Evolutionary conservation across 2,888 invertebrate genomes (phyloP).

Genomic region (Troides aeacus): DNA sequence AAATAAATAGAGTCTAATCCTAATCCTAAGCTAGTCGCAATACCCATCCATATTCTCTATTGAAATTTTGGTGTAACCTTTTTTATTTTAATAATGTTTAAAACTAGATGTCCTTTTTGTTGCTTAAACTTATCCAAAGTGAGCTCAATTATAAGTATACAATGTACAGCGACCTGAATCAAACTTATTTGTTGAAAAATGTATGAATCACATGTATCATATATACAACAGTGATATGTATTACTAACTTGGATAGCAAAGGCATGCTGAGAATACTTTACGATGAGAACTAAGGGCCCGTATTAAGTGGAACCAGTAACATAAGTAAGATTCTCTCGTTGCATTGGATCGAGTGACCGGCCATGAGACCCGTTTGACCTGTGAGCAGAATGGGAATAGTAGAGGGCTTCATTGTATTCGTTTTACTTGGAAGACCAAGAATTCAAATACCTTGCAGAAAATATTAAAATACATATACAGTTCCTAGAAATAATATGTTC

Average conservation of each 20-base stretch:
- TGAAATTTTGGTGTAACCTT: too few relatives aligned
- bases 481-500: too few relatives aligned
- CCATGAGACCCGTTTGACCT: constrained; percentile 4
- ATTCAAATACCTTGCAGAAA: not conserved
- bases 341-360: constrained; percentile 9
- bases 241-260: not conserved
- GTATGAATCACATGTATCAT: not conserved
- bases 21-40: too few relatives aligned
- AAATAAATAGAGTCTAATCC: too few relatives aligned
- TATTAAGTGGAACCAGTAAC: constrained; percentile 13
- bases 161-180: too few relatives aligned
- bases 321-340: constrained; percentile 13
- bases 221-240: too few relatives aligned
- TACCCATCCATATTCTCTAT: too few relatives aligned
- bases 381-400: not conserved
- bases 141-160: too few relatives aligned
- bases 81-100: too few relatives aligned
- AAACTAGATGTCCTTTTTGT: too few relatives aligned
- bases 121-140: too few relatives aligned
- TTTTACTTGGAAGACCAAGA: not conserved
- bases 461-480: too few relatives aligned
- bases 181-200: not conserved
- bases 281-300: not conserved
- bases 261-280: not conserved
- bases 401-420: not conserved